A percentile compares a stretch with the other conserved stretches of the same genome.
Evolutionary conservation across 2,113 vertebrate genomes (phyloP).

Genomic region (Sphaerodactylus townsendi): DNA sequence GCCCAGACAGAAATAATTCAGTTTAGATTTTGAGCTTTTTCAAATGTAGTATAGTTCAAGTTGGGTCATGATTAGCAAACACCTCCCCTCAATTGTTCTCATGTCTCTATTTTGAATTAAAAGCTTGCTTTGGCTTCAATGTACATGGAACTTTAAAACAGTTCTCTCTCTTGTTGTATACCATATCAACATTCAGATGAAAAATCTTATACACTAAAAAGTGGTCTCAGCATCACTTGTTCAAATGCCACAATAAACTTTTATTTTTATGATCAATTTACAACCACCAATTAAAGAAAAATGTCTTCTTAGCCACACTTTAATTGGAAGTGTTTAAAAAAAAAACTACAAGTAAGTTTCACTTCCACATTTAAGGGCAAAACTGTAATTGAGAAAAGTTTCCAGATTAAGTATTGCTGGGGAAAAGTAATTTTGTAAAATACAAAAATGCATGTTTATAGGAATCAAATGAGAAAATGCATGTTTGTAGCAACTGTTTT

Average conservation of each 20-base stretch:
- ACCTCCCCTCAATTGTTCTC: too few relatives aligned
- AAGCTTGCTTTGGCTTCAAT: not conserved
- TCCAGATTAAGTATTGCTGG: too few relatives aligned
- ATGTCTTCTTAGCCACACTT: not conserved
- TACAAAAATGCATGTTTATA: constrained; percentile 38
- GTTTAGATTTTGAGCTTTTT: too few relatives aligned
- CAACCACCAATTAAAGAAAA: not conserved
- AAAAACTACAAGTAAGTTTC: not conserved
- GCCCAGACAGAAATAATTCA: too few relatives aligned
- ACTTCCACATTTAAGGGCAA: not conserved
- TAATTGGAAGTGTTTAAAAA: not conserved
- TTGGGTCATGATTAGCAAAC: too few relatives aligned
- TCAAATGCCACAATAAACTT: not conserved
- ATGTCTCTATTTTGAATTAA: not conserved
- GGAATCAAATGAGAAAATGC: constrained; percentile 28
- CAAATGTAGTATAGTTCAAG: too few relatives aligned
- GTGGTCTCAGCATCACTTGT: not conserved
- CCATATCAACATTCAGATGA: not conserved
- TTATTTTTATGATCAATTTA: not conserved
- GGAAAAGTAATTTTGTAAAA: not conserved
- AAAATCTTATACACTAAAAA: not conserved
- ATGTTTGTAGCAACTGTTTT: constrained; percentile 11
- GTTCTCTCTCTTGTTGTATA: not conserved
- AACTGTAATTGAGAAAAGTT: not conserved
- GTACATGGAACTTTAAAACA: not conserved